phyloP scores from a whole-genome alignment of 1,140 invertebrate species.

The Apis cerana region DNA sequence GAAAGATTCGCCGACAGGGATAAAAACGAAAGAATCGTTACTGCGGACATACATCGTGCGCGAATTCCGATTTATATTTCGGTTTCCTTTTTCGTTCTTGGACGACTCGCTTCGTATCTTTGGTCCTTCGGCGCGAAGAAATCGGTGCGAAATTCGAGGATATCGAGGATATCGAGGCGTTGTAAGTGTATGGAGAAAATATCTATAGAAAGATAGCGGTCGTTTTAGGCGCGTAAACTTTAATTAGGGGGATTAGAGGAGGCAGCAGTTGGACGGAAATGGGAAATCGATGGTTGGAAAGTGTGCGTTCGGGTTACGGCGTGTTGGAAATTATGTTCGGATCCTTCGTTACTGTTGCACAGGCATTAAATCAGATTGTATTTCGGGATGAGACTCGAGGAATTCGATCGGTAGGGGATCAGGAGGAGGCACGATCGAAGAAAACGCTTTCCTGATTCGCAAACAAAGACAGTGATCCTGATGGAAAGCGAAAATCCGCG shows the following conservation, averaged over 20 bases:
- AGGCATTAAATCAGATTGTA: slow-evolving; percentile 13
- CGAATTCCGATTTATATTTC: neutral
- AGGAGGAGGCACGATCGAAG: neutral
- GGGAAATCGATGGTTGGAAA: slow-evolving; percentile 35
- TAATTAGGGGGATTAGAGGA: slow-evolving; percentile 39
- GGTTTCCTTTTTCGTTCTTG: slow-evolving; percentile 16
- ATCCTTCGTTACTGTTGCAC: neutral
- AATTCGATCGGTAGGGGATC: neutral
- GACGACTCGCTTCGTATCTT: neutral
- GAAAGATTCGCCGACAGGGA: neutral
- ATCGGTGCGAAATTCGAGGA: neutral
- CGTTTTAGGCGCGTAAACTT: slow-evolving; percentile 11
- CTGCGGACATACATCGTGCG: neutral
- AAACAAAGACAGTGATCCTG: neutral
- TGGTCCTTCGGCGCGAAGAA: neutral
- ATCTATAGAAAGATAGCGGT: slow-evolving; percentile 1
- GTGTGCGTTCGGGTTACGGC: neutral
- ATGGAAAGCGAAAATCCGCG: no score
- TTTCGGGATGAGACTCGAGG: neutral
- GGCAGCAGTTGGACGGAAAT: slow-evolving; percentile 11
- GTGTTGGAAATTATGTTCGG: slow-evolving; percentile 1
- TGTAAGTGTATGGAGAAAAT: neutral
- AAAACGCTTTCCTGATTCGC: neutral
- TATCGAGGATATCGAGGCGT: neutral
- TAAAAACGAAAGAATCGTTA: neutral